Base-by-base conservation (phyloP, 2,888 invertebrate species). In the Hypolimnas misippus region DNA sequence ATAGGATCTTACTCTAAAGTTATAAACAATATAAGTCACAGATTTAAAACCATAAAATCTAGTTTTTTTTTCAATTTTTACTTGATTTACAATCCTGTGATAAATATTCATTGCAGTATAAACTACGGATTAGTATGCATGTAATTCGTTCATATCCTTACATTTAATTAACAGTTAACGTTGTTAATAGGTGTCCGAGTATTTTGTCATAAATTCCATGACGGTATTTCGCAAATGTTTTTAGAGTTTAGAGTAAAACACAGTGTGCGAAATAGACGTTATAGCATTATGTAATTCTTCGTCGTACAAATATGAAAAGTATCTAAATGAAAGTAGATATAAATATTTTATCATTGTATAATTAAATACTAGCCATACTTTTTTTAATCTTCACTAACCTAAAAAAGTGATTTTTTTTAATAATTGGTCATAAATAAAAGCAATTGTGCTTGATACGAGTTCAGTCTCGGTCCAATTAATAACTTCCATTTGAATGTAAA, bases 61-160 rank as follows among this genome's bases (percentile, higher is more conserved):
- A 3, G 25, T 50, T 58, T 44, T 44, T 29, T n/a, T 17, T 42
- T 21, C 0, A 17, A 19, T 19, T 33, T 21, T 14, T 38, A 14
- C 16, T 6, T 6, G 14, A 25, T 16, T 14, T 29, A 50, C 8
- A 14, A 31, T 33, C 38, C 14, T n/a, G 35, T 35, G 38, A 50
- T 59, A 58, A 63, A 66, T 63, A 66, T 62, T 53, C 40, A 59
- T 62, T 62, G 55, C n/a, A n/a, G 54, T 40, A 35, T 59, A 58
- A 67, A 65, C 63, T 63, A 62, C 59, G 54, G 49, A 55, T 44
- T 35, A 50, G 53, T 62, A 57, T 64, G 66, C 62, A 16, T 59
- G 62, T 62, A 62, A 66, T 60, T 63, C 61, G 62, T 62, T 62
- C 58, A 57, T 57, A 57, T 59, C 52, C 66, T 64, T 62, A 57